Evolutionary conservation across 1,140 invertebrate genomes (phyloP), one percentile per base, ranked within the genome.

Genomic region (Drosophila kikkawai): DNA sequence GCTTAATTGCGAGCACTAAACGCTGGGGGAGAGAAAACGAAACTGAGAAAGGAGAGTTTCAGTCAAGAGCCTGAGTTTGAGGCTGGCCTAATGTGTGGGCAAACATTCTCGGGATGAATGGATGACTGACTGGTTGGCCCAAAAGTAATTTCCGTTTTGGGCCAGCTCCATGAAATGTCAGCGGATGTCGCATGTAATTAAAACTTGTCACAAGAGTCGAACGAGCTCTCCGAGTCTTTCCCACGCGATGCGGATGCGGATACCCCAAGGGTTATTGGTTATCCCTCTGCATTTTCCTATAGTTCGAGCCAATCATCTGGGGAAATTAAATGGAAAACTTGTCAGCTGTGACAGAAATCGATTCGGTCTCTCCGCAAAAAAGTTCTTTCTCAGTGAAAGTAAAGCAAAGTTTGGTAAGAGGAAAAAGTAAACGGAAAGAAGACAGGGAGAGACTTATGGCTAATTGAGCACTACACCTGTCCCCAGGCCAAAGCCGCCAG

Each of bases 111-210:
- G 22, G 51, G 22, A 44, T 67, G 67, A 39, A 53, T 71, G 65
- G 17, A 15, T 37, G 50, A 26, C 1, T 37, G 50, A 44, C 34
- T 68, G 56, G 57, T 26, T 75, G 70, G 74, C 65, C 73, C 75
- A 58, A 73, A 84, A 78, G 85, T 84, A 79, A 87, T 87, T 87
- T 87, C 84, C 84, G 84, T 67, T 84, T 84, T 78, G 51, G 64
- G 26, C 76, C 22, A 0, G 41, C 36, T 51, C 36, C 32, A 75
- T 55, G 71, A 42, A 45, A 69, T 69, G 75, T 78, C 75, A 78
- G 56, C 64, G 75, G 64, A 78, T 78, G 75, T 78, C 75, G 66
- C 70, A 70, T 88, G 84, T 87, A 88, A 87, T 87, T 87, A 87
- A 87, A 88, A 88, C 67, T 87, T 87, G 84, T 87, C 84, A 74